Conservation (phyloP, 2,888 invertebrate genomes). For the Margaritifera margaritifera region DNA sequence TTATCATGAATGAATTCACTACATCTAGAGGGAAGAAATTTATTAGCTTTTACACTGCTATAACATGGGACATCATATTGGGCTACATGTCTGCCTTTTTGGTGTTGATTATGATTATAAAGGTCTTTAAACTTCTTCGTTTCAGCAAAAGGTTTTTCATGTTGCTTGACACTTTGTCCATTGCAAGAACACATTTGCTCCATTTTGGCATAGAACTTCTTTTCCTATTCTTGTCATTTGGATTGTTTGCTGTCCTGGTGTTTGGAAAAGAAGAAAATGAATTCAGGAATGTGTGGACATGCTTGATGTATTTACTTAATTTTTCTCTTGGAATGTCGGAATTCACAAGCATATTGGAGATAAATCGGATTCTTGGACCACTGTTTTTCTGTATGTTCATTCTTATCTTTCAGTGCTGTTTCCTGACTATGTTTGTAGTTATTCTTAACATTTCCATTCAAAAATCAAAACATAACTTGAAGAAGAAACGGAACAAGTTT, state of each 20-base stretch:
- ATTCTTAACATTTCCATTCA: constrained; percentile 34
- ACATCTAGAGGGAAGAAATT: constrained; percentile 15
- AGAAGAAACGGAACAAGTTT: constrained; percentile 22
- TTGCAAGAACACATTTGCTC: constrained; percentile 15
- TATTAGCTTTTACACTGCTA: constrained; percentile 42
- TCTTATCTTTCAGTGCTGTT: constrained; percentile 21
- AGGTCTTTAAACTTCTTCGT: constrained; percentile 39
- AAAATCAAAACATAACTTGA: constrained; percentile 12
- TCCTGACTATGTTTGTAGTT: constrained; percentile 35
- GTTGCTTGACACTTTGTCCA: constrained; percentile 28
- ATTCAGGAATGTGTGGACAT: constrained; percentile 20
- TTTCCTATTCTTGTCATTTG: constrained; percentile 29
- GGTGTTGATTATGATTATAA: constrained; percentile 36
- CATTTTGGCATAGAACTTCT: constrained; percentile 24
- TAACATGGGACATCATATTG: constrained; percentile 34
- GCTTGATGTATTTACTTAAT: constrained; percentile 25
- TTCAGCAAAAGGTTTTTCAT: constrained; percentile 40
- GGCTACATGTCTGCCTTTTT: constrained; percentile 33
- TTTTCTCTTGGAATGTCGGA: constrained; percentile 34
- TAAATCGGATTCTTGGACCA: constrained; percentile 29
- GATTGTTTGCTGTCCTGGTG: constrained; percentile 23
- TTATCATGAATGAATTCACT: constrained; percentile 23
- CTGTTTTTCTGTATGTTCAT: constrained; percentile 33
- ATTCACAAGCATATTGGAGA: constrained; percentile 18
- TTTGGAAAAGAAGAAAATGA: constrained; percentile 30